Evolutionary conservation across 2,888 invertebrate species (phyloP), one percentile per base, ranked within the genome.

Genomic region (Harpagoxenus sublaevis): DNA sequence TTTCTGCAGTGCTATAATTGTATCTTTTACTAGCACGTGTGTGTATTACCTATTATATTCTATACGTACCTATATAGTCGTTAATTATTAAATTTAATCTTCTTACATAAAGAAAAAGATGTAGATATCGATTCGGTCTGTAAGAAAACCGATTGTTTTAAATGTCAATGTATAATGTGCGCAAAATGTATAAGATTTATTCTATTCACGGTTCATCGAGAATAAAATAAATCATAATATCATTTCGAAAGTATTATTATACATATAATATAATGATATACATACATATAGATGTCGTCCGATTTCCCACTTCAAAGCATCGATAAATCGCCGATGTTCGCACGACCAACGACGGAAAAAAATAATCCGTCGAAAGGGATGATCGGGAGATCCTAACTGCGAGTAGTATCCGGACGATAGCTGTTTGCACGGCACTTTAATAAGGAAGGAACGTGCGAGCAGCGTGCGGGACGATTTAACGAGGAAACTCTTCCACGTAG

Each of bases 381-480:
- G 55, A 55, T 55, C 23, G 53, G n/a, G 53, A 55, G 23, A 55
- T 75, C 18, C 51, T 42, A 68, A 84, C 84, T 84, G 78, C 70
- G 70, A 45, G 55, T 68, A 79, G 77, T 85, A 89, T 86, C 35
- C 88, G 84, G 57, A 3, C 83, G 86, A 82, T 84, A 81, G 84
- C 85, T 88, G 88, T 90, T 91, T 90, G 87, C 88, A 87, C 85
- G 85, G 79, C 82, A 86, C 88, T 93, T 93, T 93, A 93, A 93
- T 93, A 93, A 93, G 92, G 88, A 91, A 90, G 89, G 88, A 89
- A 89, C 90, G 92, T 90, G 92, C 87, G 84, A 89, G 86, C 65
- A 79, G 79, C 84, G 85, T 87, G 84, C 91, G 88, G 87, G 87
- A 86, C 92, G 89, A 90, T 92, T 93, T 93, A 93, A 93, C 92